Conservation (phyloP, 2,888 invertebrate species). For the Drosophila leonis region DNA sequence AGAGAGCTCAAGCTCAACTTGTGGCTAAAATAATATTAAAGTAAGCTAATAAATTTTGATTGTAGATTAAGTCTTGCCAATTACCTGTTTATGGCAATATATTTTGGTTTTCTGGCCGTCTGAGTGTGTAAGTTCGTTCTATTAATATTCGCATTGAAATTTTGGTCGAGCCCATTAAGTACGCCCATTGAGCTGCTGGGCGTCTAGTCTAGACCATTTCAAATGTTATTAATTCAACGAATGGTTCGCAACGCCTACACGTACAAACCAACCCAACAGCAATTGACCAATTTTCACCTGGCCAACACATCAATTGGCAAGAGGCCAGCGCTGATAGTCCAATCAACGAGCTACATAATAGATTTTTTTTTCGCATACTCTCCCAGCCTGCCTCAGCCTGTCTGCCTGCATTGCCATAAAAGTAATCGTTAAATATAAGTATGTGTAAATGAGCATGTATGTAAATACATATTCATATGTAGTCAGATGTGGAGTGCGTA, state of each 20-base stretch:
- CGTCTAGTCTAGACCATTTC: conserved; percentile 8
- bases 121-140: neutral
- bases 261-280: conserved; percentile 11
- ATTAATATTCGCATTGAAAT: conserved; percentile 12
- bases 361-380: conserved; percentile 30
- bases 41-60: conserved; percentile 15
- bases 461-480: conserved; percentile 21
- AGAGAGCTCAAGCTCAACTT: neutral
- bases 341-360: conserved; percentile 49
- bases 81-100: conserved; percentile 1
- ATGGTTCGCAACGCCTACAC: conserved; percentile 9
- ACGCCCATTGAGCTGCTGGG: neutral
- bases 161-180: conserved; percentile 1
- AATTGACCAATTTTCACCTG: conserved; percentile 51
- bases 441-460: conserved; percentile 45
- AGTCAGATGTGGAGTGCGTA: conserved; percentile 19
- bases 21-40: neutral
- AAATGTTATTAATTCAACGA: conserved; percentile 28
- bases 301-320: conserved; percentile 49
- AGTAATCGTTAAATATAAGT: conserved; percentile 54
- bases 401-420: conserved; percentile 39
- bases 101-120: neutral
- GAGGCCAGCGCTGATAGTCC: conserved; percentile 45
- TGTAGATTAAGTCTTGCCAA: conserved; percentile 5
- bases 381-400: neutral